phyloP scores from a whole-genome alignment of 2,888 invertebrate species.

The Polymixis lichenea region DNA sequence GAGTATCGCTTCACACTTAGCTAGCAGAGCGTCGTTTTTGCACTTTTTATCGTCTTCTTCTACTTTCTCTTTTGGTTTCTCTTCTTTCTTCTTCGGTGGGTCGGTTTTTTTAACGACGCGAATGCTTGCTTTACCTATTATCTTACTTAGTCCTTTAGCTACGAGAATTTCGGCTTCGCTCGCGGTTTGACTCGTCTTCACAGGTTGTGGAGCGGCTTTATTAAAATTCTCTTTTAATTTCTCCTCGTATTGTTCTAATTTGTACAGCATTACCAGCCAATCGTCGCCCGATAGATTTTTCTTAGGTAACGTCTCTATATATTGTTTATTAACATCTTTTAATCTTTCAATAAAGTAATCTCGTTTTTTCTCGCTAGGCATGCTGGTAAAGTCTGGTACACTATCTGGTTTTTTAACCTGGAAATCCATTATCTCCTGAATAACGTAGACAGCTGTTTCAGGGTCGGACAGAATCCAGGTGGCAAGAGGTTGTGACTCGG shows the following conservation, averaged over 20 bases:
- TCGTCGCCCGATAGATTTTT: constrained; percentile 82
- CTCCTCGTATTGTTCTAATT: constrained; percentile 81
- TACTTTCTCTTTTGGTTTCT: constrained; percentile 56
- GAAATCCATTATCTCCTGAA: constrained; percentile 83
- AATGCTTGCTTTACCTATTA: constrained; percentile 82
- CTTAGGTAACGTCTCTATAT: constrained; percentile 84
- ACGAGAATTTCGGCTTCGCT: constrained; percentile 87
- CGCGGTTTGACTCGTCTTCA: constrained; percentile 71
- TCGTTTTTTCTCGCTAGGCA: constrained; percentile 77
- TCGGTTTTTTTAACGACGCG: constrained; percentile 74
- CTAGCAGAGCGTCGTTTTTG: constrained; percentile 80
- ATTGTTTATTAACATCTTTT: constrained; percentile 80
- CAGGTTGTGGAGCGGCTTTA: constrained; percentile 71
- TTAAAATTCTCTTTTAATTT: constrained; percentile 79
- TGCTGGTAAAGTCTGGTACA: constrained; percentile 74
- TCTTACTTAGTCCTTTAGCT: constrained; percentile 86
- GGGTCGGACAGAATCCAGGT: constrained; percentile 83
- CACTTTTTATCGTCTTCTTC: constrained; percentile 71
- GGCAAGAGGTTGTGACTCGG: constrained; percentile 80
- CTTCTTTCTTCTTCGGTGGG: constrained; percentile 69
- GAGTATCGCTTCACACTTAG: constrained; percentile 84
- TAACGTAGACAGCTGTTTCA: constrained; percentile 80
- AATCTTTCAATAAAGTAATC: constrained; percentile 82
- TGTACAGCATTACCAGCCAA: constrained; percentile 85
- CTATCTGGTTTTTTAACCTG: constrained; percentile 75